Conservation (phyloP, 2,888 invertebrate genomes). For the Dinocampus coccinellae region DNA sequence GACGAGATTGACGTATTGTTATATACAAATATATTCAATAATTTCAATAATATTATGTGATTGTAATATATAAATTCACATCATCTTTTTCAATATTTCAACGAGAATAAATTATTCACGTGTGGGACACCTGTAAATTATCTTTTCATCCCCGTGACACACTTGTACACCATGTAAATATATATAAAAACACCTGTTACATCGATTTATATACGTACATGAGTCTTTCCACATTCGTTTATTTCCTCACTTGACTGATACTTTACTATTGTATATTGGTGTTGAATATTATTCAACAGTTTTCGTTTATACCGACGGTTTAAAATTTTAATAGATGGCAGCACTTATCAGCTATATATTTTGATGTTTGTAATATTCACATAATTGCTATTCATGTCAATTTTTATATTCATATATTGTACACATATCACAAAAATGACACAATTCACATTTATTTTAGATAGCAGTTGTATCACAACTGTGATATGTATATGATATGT, state of each 20-base stretch:
- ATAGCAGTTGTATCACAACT: no score
- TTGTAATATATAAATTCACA: not conserved
- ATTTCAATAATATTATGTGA: not conserved
- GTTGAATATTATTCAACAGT: not conserved
- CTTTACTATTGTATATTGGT: not conserved
- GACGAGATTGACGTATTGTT: not conserved
- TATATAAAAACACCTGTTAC: slow-evolving; percentile 56
- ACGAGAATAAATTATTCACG: slow-evolving; percentile 23
- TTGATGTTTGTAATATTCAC: not conserved
- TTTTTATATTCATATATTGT: no score
- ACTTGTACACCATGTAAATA: not conserved
- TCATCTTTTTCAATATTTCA: not conserved
- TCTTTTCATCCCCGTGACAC: not conserved
- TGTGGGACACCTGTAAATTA: slow-evolving; percentile 40
- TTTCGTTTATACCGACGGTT: slow-evolving; percentile 31
- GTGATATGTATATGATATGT: no score
- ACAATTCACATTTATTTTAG: no score
- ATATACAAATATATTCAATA: not conserved
- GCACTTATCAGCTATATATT: slow-evolving; percentile 30
- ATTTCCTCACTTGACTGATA: slow-evolving; percentile 42
- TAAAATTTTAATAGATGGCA: slow-evolving; percentile 20
- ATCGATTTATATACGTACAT: slow-evolving; percentile 30
- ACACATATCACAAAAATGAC: no score
- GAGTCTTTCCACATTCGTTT: slow-evolving; percentile 39
- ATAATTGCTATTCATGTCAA: not conserved